Evolutionary conservation across 1,140 invertebrate species (phyloP).

Genomic region (Sipha flava): DNA sequence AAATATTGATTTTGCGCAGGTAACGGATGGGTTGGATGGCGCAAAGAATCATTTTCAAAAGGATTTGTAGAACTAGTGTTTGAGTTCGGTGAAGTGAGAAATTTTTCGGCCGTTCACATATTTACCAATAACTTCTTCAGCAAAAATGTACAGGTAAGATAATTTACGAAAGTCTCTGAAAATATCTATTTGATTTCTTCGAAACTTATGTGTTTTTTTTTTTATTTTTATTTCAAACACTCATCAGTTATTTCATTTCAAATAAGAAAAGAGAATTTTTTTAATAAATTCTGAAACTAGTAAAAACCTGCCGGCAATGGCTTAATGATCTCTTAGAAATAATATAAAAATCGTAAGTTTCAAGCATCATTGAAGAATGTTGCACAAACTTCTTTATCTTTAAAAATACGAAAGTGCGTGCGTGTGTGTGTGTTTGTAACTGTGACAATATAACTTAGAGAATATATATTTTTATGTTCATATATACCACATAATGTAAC

Average conservation of each 20-base stretch:
- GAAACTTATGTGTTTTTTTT: background rate
- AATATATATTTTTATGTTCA: background rate
- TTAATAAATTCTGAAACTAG: background rate
- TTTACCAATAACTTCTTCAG: slow-evolving; percentile 60
- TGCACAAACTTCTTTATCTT: background rate
- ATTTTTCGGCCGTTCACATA: slow-evolving; percentile 64
- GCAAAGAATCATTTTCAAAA: slow-evolving; percentile 55
- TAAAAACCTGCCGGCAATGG: background rate
- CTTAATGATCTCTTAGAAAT: slow-evolving; percentile 22
- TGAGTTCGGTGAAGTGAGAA: slow-evolving; percentile 64
- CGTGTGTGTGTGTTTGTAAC: background rate
- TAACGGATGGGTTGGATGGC: slow-evolving; percentile 77
- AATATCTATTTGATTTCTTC: too few species aligned
- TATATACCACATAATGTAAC: too few species aligned
- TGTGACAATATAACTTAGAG: background rate
- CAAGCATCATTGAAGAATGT: background rate
- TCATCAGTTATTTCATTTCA: background rate
- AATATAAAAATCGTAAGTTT: slow-evolving; percentile 15
- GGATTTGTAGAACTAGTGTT: slow-evolving; percentile 59
- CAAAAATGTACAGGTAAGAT: slow-evolving; percentile 57
- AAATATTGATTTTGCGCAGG: slow-evolving; percentile 47
- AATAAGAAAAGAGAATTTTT: background rate
- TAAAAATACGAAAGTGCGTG: background rate
- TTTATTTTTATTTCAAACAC: background rate
- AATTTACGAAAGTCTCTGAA: background rate